phyloP scores from a whole-genome alignment of 2,888 invertebrate species.

The Dynastes grantii region DNA sequence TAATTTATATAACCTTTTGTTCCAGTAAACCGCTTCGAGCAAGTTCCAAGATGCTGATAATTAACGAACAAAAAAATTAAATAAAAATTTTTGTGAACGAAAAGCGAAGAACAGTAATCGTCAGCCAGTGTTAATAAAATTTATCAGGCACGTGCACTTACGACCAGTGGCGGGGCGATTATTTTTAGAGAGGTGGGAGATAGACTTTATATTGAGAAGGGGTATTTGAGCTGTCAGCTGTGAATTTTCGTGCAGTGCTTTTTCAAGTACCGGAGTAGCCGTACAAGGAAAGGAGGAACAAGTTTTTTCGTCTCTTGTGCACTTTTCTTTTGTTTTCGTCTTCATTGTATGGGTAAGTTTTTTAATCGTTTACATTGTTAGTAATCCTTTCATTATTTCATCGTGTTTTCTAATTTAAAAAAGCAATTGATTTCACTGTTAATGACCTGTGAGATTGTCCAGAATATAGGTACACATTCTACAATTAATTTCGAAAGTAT shows the following conservation, averaged over 20 bases:
- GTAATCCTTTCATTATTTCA: too few relatives aligned
- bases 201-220: constrained; percentile 37
- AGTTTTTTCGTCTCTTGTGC: constrained; percentile 30
- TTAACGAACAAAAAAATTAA: too few relatives aligned
- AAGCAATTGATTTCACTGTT: too few relatives aligned
- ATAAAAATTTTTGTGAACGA: constrained; percentile 51
- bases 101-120: constrained; percentile 48
- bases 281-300: constrained; percentile 31
- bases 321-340: constrained; percentile 62
- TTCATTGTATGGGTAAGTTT: constrained; percentile 75
- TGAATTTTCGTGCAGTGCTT: constrained; percentile 44
- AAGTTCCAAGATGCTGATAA: constrained; percentile 49
- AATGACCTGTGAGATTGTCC: too few relatives aligned
- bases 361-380: not conserved
- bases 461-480: too few relatives aligned
- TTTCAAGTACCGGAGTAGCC: constrained; percentile 21
- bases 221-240: constrained; percentile 32
- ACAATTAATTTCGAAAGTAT: too few relatives aligned
- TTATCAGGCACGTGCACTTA: constrained; percentile 47
- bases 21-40: constrained; percentile 34
- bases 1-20: not conserved
- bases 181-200: constrained; percentile 41
- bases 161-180: constrained; percentile 44
- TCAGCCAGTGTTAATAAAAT: constrained; percentile 47
- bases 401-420: too few relatives aligned